A percentile compares a stretch with the other conserved stretches of the same genome.
Conservation (phyloP, 92 coral and sea anemone species). For the Palythoa grandiflora region DNA sequence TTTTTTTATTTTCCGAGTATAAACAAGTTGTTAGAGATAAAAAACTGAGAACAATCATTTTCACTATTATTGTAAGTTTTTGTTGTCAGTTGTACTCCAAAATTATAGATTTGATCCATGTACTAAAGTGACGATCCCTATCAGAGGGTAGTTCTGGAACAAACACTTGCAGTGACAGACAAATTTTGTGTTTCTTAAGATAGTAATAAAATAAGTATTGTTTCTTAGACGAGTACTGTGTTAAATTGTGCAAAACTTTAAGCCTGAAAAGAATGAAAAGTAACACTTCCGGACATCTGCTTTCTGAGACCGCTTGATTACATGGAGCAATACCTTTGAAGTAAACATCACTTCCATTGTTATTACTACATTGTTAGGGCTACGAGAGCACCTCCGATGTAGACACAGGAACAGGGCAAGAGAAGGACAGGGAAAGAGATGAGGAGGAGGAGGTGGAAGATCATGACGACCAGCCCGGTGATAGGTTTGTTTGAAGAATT, state of each 20-base stretch:
- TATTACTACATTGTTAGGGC: constrained; percentile 32
- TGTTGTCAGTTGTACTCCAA: no score
- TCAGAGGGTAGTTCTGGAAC: no score
- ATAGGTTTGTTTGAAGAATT: constrained; percentile 64
- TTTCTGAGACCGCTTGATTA: background rate
- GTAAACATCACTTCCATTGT: background rate
- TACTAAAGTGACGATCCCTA: no score
- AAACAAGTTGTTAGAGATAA: no score
- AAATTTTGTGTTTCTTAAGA: no score
- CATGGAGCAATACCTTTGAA: background rate
- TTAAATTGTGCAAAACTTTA: background rate
- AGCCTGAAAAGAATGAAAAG: background rate
- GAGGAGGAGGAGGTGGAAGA: constrained; percentile 63
- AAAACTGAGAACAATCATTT: no score
- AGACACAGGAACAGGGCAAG: constrained; percentile 90
- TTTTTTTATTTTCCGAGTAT: no score
- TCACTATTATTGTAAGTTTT: no score
- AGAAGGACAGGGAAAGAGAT: constrained; percentile 79
- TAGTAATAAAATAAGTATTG: no score
- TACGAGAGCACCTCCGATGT: constrained; percentile 73
- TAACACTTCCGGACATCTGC: background rate
- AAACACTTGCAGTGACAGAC: no score
- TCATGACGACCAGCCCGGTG: constrained; percentile 67
- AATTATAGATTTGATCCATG: no score
- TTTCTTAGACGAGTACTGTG: background rate